Base-by-base conservation (phyloP, 2,888 invertebrate genomes). In the Brachyptera putata region DNA sequence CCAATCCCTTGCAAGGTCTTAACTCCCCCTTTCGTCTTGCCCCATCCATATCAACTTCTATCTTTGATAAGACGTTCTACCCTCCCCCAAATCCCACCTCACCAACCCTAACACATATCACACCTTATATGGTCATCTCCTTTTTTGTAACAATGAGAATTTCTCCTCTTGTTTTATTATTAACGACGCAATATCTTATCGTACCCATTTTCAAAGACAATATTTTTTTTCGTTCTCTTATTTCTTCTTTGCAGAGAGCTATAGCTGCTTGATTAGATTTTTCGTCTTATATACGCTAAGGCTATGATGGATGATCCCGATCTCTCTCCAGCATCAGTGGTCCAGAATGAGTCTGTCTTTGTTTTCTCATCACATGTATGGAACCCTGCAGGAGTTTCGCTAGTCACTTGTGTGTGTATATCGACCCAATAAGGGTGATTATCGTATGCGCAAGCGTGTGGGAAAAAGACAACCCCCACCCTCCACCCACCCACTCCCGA, bases 21-120 rank as follows among this genome's bases (percentile, higher is more conserved):
- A 43, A 39, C 58, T 50, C 56, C 30, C 56, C 43, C 56, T 56
- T n/a, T 26, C 14, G 34, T 43, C 43, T 48, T n/a, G 16, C 30
- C 49, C 30, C 48, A 30, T 60, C 41, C 43, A 53, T 56, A 46
- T 60, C 59, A 55, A 55, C 56, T 36, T 60, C 56, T 56, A 60
- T 37, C 56, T 46, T 30, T 60, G 56, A 60, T 60, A 56, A 60
- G 56, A 60, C 56, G 56, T 56, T 43, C 26, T 30, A 13, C 24
- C 49, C 26, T 50, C 39, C 16, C 14, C 16, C 49, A 3, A 24
- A 13, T 22, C 21, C 14, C 25, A n/a, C n/a, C n/a, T n/a, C n/a
- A n/a, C n/a, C n/a, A n/a, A n/a, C n/a, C n/a, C n/a, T n/a, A n/a
- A n/a, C n/a, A n/a, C n/a, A n/a, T n/a, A n/a, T n/a, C n/a, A n/a